These are phyloP conservation scores for Papilio xuthus DNA, from an alignment of 1,140 invertebrate species.

Conservation along the genomic window DNA sequence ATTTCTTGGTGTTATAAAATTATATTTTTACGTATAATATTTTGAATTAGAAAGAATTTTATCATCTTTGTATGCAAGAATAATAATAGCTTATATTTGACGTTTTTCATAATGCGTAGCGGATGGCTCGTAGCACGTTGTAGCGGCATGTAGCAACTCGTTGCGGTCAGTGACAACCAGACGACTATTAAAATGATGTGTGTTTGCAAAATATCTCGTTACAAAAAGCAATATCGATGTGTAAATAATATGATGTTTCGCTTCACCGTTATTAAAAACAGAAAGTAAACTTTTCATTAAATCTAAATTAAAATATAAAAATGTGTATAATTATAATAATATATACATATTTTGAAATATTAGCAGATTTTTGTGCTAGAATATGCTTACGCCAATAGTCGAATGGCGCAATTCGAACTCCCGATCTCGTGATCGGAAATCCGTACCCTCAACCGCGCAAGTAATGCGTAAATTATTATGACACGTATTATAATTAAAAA, in stretches of 20 bases:
- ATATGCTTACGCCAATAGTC: too few relatives aligned
- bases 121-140: not conserved
- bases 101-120: not conserved
- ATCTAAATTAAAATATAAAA: too few relatives aligned
- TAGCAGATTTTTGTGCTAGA: too few relatives aligned
- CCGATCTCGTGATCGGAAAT: too few relatives aligned
- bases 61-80: not conserved
- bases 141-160: not conserved
- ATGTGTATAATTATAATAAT: too few relatives aligned
- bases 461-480: too few relatives aligned
- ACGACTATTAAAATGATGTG: not conserved
- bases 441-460: too few relatives aligned
- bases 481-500: too few relatives aligned
- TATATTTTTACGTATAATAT: not conserved
- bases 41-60: not conserved
- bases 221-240: conserved; percentile 3
- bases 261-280: not conserved
- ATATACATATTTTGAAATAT: too few relatives aligned
- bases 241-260: not conserved
- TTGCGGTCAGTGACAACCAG: not conserved
- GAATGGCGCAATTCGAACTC: too few relatives aligned
- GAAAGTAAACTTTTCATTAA: too few relatives aligned
- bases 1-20: not conserved
- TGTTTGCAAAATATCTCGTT: conserved; percentile 11
- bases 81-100: too few relatives aligned